Evolutionary conservation across 2,113 vertebrate genomes (phyloP), one percentile per base, ranked within the genome.

Genomic region (Perccottus glenii): DNA sequence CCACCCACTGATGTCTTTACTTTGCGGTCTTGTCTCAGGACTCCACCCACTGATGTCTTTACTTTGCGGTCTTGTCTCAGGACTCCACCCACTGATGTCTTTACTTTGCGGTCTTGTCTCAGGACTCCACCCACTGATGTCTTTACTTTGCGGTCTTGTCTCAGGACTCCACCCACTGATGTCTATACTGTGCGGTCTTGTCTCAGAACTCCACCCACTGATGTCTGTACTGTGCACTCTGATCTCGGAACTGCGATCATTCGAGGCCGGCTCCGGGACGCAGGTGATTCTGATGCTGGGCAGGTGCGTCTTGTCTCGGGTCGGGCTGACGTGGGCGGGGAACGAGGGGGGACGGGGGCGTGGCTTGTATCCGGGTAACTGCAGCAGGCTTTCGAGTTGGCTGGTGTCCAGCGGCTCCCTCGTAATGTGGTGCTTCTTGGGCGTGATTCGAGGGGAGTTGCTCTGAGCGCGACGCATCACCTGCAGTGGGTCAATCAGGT

Each of bases 381-480:
- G 60, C 52, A 86, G 63, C n/a, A 87, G 87, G 79, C 70, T 72
- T 73, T 76, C 44, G 43, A 88, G 52, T 5, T 55, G 60, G 19
- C 69, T 67, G 56, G 55, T 4, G 27, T 87, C 74, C n/a, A 84
- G 85, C 33, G 80, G 70, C 73, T 84, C 84, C 64, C 15, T 83
- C 85, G 88, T 91, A 75, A 59, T 82, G 68, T 87, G 78, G 75
- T 92, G 76, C 69, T 90, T 90, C 89, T 94, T 92, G 75, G 92
- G 33, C 63, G 89, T 87, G 83, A 95, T 65, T 82, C 93, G 57
- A 50, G 90, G 87, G 0, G 75, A 94, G 86, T 94, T 95, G 93
- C 90, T 94, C 91, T 94, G 90, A 80, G 89, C 90, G 48, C 75
- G 82, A 67, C 77, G 87, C 85, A 93, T 89, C 82, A 92, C 90